A percentile compares a stretch with the other conserved stretches of the same genome.
Conservation (phyloP, 2,888 invertebrate genomes). For the Isotomurus palustris region DNA sequence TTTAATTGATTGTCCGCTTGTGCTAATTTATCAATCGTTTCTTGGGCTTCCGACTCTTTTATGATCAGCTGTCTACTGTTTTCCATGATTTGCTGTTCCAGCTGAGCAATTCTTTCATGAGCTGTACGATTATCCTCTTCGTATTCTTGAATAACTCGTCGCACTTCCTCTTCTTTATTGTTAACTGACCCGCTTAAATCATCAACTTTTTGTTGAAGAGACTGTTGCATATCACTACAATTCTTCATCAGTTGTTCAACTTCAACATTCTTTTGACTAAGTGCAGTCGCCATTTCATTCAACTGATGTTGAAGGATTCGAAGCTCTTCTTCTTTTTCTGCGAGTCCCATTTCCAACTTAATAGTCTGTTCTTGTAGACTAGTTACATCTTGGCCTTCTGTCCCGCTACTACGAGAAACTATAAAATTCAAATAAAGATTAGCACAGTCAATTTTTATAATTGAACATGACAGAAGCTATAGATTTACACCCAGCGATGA, state of each 20-base stretch:
- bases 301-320: slow-evolving; percentile 13
- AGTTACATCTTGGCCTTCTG: neutral
- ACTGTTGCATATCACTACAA: slow-evolving; percentile 29
- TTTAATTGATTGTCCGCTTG: slow-evolving; percentile 12
- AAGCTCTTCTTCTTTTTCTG: slow-evolving; percentile 18
- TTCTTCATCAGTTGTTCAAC: slow-evolving; percentile 30
- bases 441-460: too few relatives aligned
- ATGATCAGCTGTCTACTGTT: neutral
- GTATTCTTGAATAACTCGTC: slow-evolving; percentile 32
- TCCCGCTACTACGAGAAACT: neutral
- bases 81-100: neutral
- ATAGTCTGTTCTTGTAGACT: slow-evolving; percentile 7
- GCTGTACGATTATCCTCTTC: slow-evolving; percentile 28
- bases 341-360: slow-evolving; percentile 27
- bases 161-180: slow-evolving; percentile 36
- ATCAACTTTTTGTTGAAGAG: slow-evolving; percentile 32
- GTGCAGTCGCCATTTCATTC: slow-evolving; percentile 10
- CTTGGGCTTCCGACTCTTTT: neutral
- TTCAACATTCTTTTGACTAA: slow-evolving; percentile 30
- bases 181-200: slow-evolving; percentile 27
- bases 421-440: too few relatives aligned
- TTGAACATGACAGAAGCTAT: too few relatives aligned
- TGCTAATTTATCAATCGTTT: neutral
- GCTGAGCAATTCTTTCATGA: slow-evolving; percentile 2
- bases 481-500: too few relatives aligned